Evolutionary conservation across 2,113 vertebrate species (phyloP), one percentile per base, ranked within the genome.

Genomic region (Himantopus leucocephalus): DNA sequence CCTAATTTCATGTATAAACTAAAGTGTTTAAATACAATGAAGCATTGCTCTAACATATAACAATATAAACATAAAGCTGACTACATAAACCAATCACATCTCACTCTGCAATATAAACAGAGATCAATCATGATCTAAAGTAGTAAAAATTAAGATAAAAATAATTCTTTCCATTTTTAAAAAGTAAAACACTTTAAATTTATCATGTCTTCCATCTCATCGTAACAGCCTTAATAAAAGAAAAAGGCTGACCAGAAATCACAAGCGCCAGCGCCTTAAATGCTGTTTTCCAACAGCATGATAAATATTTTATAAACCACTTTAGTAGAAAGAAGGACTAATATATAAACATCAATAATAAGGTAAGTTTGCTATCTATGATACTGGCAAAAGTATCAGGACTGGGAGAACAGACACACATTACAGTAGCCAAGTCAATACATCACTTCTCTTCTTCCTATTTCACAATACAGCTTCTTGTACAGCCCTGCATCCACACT

Each of bases 261-360:
- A 79, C 35, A 85, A 85, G 48, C 0, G 0, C 20, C 63, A 85
- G 48, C 0, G 0, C 22, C 63, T 88, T 68, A 79, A 83, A 87
- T 27, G 34, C 45, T 92, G 26, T 92, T 93, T 96, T 87, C 48
- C 55, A 96, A 22, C 23, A 89, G 22, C n/a, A 30, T 20, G 37
- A 84, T 87, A 48, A 97, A 94, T 95, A 94, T 93, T 94, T 94
- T 37, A 94, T 76, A 89, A 91, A 88, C 26, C 56, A 56, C 58
- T 95, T 86, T 5, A 64, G 64, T 13, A 87, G 34, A 73, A 90
- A 59, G 32, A 37, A 87, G 30, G n/a, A 73, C 15, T 68, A 70
- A 27, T 30, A 73, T 2, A 79, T 27, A 89, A 97, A 90, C 27
- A 87, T 50, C 83, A 85, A 68, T 58, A 76, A 62, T 26, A 63